Base-by-base conservation (phyloP, 2,888 invertebrate species). In the Lasius platythorax region DNA sequence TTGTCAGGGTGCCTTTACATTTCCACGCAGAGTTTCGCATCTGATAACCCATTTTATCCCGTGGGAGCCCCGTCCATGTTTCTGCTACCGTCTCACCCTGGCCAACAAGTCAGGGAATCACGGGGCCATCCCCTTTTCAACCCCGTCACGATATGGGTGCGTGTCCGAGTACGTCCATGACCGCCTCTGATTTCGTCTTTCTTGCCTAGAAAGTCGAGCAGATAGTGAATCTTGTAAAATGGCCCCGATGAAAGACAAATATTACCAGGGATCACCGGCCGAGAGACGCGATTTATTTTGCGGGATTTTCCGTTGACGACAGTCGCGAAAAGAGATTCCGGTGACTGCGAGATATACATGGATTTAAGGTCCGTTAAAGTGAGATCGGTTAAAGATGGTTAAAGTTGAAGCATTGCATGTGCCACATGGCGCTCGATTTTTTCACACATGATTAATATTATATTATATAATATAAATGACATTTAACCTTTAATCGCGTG, bases 141-240 rank as follows among this genome's bases (percentile, higher is more conserved):
- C 46, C 84, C 87, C 74, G 73, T 85, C 86, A 70, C 75, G 72
- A 74, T 84, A 70, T 68, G 84, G 75, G 70, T 81, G 58, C 67
- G 85, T 85, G 91, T 91, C 91, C 89, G 82, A 87, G 82, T 70
- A 85, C 83, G 86, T 63, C 82, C 53, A 40, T 58, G 46, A 50
- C 85, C 78, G 84, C 82, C 87, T n/a, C 43, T 87, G 90, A 87
- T 92, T 88, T 75, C 87, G 87, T 86, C 88, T 89, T 89, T 87
- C 88, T 87, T 84, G 90, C 90, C 91, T 92, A 91, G 89, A 91
- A 92, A 91, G 91, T 91, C 90, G 66, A 85, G 87, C 83, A 90
- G 93, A 94, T 94, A 93, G 92, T 91, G 87, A 92, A 94, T 94
- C 94, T 94, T 93, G 93, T 92, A 92, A 93, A 94, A 94, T 93